Evolutionary conservation across 2,888 invertebrate genomes (phyloP).

Genomic region (Ormia ochracea): DNA sequence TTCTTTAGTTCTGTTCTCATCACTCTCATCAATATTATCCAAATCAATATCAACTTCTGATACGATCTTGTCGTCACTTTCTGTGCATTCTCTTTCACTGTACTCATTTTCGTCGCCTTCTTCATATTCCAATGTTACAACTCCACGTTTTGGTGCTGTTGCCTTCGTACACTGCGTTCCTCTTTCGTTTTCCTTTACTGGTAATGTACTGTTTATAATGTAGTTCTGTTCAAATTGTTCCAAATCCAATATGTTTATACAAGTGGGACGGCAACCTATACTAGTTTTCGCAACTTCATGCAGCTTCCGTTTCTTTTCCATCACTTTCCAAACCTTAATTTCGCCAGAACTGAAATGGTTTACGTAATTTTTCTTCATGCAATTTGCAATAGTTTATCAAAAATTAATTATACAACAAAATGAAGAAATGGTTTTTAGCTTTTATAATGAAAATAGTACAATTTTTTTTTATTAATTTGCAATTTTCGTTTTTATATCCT

Average conservation of each 20-base stretch:
- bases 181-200: slow-evolving; percentile 21
- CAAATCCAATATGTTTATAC: slow-evolving; percentile 81
- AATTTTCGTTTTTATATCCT: too few relatives aligned
- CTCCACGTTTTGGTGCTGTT: slow-evolving; percentile 64
- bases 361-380: background rate
- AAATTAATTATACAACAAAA: too few relatives aligned
- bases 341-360: slow-evolving; percentile 81
- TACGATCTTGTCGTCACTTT: slow-evolving; percentile 43
- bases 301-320: slow-evolving; percentile 72
- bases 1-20: slow-evolving; percentile 23
- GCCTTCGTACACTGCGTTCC: slow-evolving; percentile 28
- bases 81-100: slow-evolving; percentile 14
- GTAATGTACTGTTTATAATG: slow-evolving; percentile 45
- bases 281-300: slow-evolving; percentile 79
- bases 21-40: slow-evolving; percentile 3
- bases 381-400: too few relatives aligned
- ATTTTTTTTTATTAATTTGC: too few relatives aligned
- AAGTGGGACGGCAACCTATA: slow-evolving; percentile 85
- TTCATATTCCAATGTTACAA: slow-evolving; percentile 72
- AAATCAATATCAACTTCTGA: slow-evolving; percentile 17
- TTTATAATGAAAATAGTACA: too few relatives aligned
- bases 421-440: too few relatives aligned
- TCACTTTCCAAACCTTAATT: slow-evolving; percentile 83
- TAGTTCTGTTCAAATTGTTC: slow-evolving; percentile 67
- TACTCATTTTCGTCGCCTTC: slow-evolving; percentile 27